Percentiles rank a stretch among this genome's conserved stretches.
Conservation (phyloP, 2,797 vertebrate genomes). For the Sebastes diaconus region DNA sequence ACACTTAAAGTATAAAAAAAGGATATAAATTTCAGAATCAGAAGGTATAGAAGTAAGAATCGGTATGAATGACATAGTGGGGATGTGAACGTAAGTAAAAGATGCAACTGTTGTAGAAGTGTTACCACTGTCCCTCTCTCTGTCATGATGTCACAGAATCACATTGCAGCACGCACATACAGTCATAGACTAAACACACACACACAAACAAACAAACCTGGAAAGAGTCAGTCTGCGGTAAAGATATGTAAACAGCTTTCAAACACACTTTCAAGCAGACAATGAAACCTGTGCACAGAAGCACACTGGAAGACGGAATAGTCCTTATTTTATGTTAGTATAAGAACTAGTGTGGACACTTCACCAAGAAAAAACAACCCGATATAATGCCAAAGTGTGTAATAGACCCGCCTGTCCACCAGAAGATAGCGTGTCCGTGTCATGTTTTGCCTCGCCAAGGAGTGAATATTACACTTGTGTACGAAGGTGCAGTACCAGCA, state of each 20-base stretch:
- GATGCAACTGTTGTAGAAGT: not conserved
- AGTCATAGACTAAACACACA: not conserved
- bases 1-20: not conserved
- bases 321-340: not conserved
- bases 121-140: not conserved
- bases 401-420: no score
- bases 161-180: conserved; percentile 43
- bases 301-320: not conserved
- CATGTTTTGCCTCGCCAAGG: no score
- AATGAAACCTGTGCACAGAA: not conserved
- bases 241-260: not conserved
- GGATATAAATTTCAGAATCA: not conserved
- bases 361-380: not conserved
- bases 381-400: no score
- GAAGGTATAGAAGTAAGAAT: not conserved
- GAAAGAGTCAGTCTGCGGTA: not conserved
- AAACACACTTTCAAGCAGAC: not conserved
- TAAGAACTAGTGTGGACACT: not conserved
- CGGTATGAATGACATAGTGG: not conserved
- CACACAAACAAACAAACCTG: not conserved
- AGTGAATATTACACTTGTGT: no score
- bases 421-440: no score
- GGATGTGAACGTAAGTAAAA: not conserved
- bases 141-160: not conserved
- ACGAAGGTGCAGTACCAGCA: no score